phyloP scores from a whole-genome alignment of 1,140 invertebrate species.

The Drosophila baimaii region DNA sequence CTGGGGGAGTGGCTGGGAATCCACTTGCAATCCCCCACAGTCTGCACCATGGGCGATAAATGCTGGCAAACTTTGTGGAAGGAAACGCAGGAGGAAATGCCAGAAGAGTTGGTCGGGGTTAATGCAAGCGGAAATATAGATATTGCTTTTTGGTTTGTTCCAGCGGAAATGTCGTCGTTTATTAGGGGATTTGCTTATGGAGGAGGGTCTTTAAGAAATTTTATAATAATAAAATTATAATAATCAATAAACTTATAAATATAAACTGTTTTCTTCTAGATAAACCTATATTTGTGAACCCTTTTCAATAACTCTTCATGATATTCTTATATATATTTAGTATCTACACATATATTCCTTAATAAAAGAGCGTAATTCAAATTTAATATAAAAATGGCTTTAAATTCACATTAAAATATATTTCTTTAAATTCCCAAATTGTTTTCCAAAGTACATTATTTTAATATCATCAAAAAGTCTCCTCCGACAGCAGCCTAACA shows the following conservation, averaged over 20 bases:
- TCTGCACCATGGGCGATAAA: constrained; percentile 52
- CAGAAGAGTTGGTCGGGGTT: constrained; percentile 23
- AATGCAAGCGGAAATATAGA: constrained; percentile 45
- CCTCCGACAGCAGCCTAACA: neutral
- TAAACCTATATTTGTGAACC: too few relatives aligned
- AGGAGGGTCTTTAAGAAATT: too few relatives aligned
- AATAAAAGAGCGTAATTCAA: too few relatives aligned
- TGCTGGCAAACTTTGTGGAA: constrained; percentile 47
- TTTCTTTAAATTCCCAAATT: neutral
- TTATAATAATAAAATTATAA: too few relatives aligned
- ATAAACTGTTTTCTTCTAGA: too few relatives aligned
- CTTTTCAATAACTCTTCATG: too few relatives aligned
- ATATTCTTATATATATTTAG: too few relatives aligned
- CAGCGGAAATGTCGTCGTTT: constrained; percentile 37
- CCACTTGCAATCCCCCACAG: constrained; percentile 30
- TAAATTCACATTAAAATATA: neutral
- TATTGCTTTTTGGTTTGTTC: constrained; percentile 29
- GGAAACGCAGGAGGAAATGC: constrained; percentile 38
- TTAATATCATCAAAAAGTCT: neutral
- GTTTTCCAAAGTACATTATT: neutral
- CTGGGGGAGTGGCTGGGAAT: neutral
- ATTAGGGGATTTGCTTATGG: constrained; percentile 29
- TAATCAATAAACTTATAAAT: too few relatives aligned
- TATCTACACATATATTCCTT: too few relatives aligned
- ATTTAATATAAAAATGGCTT: too few relatives aligned